Conservation (phyloP, 1,140 invertebrate species). For the Pemphigus obesinymphae region DNA sequence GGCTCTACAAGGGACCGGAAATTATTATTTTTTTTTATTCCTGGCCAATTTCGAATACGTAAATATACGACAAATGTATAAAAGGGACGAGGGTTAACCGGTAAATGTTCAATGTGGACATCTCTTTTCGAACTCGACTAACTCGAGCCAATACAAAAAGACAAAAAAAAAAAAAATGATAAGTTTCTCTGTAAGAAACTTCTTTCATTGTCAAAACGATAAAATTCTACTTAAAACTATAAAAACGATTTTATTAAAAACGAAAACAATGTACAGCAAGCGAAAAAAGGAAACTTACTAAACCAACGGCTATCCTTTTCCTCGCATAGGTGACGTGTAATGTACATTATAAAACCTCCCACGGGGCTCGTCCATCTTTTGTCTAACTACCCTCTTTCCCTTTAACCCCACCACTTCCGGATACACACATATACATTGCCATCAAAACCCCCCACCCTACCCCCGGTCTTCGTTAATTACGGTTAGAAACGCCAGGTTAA, state of each 20-base stretch:
- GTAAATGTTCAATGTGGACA: not conserved
- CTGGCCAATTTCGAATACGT: not conserved
- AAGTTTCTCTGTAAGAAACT: not conserved
- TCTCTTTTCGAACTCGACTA: not conserved
- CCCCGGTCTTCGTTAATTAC: conserved; percentile 28
- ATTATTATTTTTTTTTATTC: not conserved
- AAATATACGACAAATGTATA: not conserved
- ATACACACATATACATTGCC: conserved; percentile 10
- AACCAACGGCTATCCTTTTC: not conserved
- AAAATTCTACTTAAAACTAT: not conserved
- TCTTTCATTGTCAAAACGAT: not conserved
- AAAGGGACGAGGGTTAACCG: not conserved
- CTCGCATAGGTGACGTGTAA: conserved; percentile 19
- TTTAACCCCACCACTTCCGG: not conserved
- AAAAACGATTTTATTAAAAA: not conserved
- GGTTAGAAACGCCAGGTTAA: conserved; percentile 39
- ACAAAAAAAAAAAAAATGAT: not conserved
- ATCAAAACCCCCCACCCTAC: not conserved
- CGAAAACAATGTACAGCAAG: not conserved
- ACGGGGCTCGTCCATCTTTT: conserved; percentile 38
- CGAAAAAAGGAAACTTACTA: not conserved
- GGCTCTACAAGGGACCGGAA: not conserved
- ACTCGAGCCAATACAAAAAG: not conserved
- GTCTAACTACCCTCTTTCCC: not conserved
- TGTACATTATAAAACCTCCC: conserved; percentile 37